phyloP scores from a whole-genome alignment of 2,113 vertebrate species.

The Lophura nycthemera region DNA sequence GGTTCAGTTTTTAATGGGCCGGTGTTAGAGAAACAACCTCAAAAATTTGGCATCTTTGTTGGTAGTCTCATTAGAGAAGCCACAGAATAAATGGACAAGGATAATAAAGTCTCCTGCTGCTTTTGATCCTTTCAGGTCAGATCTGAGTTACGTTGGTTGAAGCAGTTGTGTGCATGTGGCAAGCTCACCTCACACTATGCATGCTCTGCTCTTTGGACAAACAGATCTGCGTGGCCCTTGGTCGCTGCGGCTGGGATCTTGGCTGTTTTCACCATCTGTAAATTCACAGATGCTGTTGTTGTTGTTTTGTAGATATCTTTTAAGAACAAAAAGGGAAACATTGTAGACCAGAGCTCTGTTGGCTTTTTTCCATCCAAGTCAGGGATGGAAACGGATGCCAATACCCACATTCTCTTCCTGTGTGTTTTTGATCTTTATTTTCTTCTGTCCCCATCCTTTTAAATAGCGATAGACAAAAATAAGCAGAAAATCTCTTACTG shows the following conservation, averaged over 20 bases:
- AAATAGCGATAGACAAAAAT: not conserved
- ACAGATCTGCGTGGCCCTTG: conserved; percentile 50
- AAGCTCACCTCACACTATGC: conserved; percentile 11
- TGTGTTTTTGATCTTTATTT: conserved; percentile 8
- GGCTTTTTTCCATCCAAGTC: not conserved
- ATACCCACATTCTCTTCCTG: not conserved
- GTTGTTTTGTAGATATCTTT: conserved; percentile 47
- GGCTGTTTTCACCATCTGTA: not conserved
- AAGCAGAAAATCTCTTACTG: not conserved
- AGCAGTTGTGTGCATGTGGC: conserved; percentile 26
- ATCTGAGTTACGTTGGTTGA: conserved; percentile 52
- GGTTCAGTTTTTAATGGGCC: conserved; percentile 73
- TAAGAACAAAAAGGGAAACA: conserved; percentile 34
- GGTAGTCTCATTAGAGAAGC: conserved; percentile 73
- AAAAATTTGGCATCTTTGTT: conserved; percentile 76
- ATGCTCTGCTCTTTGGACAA: conserved; percentile 3
- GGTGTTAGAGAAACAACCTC: conserved; percentile 71
- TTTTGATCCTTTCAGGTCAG: conserved; percentile 65
- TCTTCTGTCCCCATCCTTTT: not conserved
- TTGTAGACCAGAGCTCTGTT: not conserved
- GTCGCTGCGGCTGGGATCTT: conserved; percentile 28
- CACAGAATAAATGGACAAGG: conserved; percentile 70
- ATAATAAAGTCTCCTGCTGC: conserved; percentile 71
- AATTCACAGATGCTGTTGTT: conserved; percentile 15
- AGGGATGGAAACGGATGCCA: conserved; percentile 9